These are phyloP conservation scores for Andinoacara biseriatus DNA, from an alignment of 2,113 vertebrate species.

Conservation along the genomic window DNA sequence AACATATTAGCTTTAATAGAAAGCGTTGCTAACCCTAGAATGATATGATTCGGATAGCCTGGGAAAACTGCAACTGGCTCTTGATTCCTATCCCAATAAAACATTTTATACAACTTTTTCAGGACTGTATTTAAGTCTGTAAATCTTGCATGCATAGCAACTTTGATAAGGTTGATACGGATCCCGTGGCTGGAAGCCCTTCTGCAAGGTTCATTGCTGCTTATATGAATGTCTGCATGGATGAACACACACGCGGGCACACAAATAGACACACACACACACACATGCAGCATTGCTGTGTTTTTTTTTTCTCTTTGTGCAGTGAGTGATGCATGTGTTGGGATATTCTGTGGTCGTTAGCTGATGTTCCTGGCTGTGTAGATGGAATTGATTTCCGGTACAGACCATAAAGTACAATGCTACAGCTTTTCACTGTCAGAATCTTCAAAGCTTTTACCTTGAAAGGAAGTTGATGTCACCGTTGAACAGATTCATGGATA, in stretches of 20 bases:
- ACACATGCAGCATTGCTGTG: background rate
- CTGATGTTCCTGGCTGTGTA: slow-evolving; percentile 49
- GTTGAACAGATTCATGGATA: slow-evolving; percentile 26
- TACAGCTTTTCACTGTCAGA: slow-evolving; percentile 47
- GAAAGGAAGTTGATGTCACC: slow-evolving; percentile 33
- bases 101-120: background rate
- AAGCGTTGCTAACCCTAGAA: background rate
- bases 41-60: background rate
- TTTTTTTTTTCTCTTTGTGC: slow-evolving; percentile 30
- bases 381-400: slow-evolving; percentile 57
- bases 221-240: background rate
- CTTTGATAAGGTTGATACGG: background rate
- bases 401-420: slow-evolving; percentile 57
- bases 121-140: background rate
- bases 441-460: slow-evolving; percentile 51
- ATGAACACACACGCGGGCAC: background rate
- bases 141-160: background rate
- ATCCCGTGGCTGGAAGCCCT: background rate
- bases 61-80: background rate
- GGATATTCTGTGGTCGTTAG: slow-evolving; percentile 36
- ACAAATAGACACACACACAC: background rate
- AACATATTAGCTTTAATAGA: background rate
- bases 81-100: background rate
- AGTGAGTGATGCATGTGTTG: slow-evolving; percentile 35
- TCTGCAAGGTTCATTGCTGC: background rate